A percentile compares a stretch with the other conserved stretches of the same genome.
Evolutionary conservation across 2,113 vertebrate genomes (phyloP).

Genomic region (Ceyx cyanopectus): DNA sequence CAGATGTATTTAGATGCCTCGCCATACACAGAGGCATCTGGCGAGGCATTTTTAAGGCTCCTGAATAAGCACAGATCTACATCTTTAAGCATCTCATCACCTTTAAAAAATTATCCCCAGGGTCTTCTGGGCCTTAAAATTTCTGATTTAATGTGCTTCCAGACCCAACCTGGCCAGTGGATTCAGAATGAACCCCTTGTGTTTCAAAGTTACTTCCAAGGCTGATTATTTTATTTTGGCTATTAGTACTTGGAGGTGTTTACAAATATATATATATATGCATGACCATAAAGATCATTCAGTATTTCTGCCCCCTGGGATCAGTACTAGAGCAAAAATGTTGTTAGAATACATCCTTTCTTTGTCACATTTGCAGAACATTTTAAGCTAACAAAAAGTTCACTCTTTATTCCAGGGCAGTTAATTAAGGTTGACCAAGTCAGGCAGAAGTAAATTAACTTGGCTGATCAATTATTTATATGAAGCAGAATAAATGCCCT

Average conservation of each 20-base stretch:
- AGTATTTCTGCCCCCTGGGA: conserved; percentile 56
- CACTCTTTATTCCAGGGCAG: conserved; percentile 83
- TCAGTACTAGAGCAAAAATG: conserved; percentile 58
- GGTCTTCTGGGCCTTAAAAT: background rate
- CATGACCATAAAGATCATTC: conserved; percentile 54
- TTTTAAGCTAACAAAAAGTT: conserved; percentile 82
- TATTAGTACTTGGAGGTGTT: conserved; percentile 42
- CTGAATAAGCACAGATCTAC: background rate
- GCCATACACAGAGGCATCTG: background rate
- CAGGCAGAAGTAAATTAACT: conserved; percentile 96
- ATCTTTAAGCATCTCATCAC: conserved; percentile 5
- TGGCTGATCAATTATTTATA: conserved; percentile 98
- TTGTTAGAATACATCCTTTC: conserved; percentile 62
- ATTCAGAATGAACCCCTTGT: fast-evolving
- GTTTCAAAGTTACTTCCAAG: background rate
- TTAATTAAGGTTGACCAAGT: conserved; percentile 97
- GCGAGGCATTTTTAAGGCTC: conserved; percentile 12
- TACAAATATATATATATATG: conserved; percentile 51
- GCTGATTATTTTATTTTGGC: background rate
- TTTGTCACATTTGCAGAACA: conserved; percentile 70
- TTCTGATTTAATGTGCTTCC: background rate
- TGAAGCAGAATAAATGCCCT: conserved; percentile 96
- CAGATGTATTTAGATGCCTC: conserved; percentile 18
- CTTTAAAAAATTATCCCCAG: background rate
- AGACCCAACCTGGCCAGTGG: background rate